A percentile compares a stretch with the other conserved stretches of the same genome.
Evolutionary conservation across 92 coral and sea anemone species (phyloP).

Genomic region (Siderastrea siderea): DNA sequence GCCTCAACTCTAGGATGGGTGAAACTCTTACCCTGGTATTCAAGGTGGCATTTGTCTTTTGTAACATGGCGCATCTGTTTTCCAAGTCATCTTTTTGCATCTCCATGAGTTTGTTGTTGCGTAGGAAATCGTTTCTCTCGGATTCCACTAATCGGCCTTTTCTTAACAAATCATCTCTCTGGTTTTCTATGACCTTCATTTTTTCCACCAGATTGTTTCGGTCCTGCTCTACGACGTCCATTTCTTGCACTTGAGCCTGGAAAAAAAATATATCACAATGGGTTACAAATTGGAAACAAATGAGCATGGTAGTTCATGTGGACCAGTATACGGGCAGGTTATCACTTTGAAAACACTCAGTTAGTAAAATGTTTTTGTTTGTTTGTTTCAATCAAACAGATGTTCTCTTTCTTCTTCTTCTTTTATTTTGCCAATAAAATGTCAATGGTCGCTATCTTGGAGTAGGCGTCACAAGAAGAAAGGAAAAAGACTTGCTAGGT

Average conservation of each 20-base stretch:
- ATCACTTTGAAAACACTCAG: too few relatives aligned
- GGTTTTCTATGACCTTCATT: constrained; percentile 81
- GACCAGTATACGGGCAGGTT: too few relatives aligned
- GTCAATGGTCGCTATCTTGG: too few relatives aligned
- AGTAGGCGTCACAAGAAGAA: too few relatives aligned
- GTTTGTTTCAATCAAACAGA: too few relatives aligned
- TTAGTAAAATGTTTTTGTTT: too few relatives aligned
- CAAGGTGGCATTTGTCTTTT: constrained; percentile 82
- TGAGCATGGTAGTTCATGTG: too few relatives aligned
- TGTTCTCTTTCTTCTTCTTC: too few relatives aligned
- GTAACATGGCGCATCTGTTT: constrained; percentile 82
- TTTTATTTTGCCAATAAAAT: too few relatives aligned
- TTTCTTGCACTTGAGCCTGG: constrained; percentile 90
- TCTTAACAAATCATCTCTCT: constrained; percentile 90
- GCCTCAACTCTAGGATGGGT: not conserved
- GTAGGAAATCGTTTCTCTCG: constrained; percentile 93
- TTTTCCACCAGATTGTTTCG: constrained; percentile 82
- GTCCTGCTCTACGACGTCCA: constrained; percentile 93
- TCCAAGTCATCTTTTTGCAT: constrained; percentile 95
- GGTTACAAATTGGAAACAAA: too few relatives aligned
- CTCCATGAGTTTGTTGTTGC: constrained; percentile 96
- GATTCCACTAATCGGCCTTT: constrained; percentile 96
- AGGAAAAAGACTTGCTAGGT: too few relatives aligned
- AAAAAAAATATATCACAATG: not conserved
- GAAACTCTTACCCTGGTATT: constrained; percentile 77